These are phyloP conservation scores for Urophycis tenuis DNA, from an alignment of 2,797 vertebrate genomes.

Conservation along the genomic window DNA sequence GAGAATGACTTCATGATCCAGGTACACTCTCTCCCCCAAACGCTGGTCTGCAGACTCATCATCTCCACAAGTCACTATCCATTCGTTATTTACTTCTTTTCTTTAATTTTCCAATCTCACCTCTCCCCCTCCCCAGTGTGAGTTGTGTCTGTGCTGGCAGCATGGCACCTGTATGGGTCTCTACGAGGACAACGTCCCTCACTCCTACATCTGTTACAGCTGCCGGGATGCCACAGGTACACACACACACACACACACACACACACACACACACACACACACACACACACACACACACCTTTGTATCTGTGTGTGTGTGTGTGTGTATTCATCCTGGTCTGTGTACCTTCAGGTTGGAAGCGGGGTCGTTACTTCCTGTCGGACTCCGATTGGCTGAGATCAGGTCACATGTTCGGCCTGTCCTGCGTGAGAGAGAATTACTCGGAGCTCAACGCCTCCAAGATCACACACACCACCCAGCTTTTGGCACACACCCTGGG, in stretches of 20 bases:
- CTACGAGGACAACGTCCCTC: slow-evolving; percentile 89
- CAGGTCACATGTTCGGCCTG: slow-evolving; percentile 90
- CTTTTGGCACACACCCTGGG: slow-evolving; percentile 85
- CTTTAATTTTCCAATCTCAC: not conserved
- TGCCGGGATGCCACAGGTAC: slow-evolving; percentile 91
- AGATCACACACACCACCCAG: slow-evolving; percentile 84
- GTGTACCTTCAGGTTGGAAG: slow-evolving; percentile 74
- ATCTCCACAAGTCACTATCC: not conserved
- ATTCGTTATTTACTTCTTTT: not conserved
- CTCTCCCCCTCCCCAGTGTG: slow-evolving; percentile 70
- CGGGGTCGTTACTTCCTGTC: slow-evolving; percentile 84
- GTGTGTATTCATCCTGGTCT: not conserved
- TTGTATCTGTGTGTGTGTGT: slow-evolving; percentile 2
- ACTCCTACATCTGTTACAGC: slow-evolving; percentile 89
- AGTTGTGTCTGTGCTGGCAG: slow-evolving; percentile 95
- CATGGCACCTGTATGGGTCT: slow-evolving; percentile 97
- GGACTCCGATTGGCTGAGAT: slow-evolving; percentile 86
- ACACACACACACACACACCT: slow-evolving; percentile 15
- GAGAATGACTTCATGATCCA: slow-evolving; percentile 99
- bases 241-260: not conserved
- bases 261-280: slow-evolving; percentile 16
- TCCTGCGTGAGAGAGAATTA: slow-evolving; percentile 92
- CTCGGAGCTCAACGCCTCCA: slow-evolving; percentile 86
- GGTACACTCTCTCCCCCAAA: slow-evolving; percentile 58
- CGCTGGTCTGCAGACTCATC: not conserved